Evolutionary conservation across 2,113 vertebrate genomes (phyloP).

Genomic region (Pedetes capensis): DNA sequence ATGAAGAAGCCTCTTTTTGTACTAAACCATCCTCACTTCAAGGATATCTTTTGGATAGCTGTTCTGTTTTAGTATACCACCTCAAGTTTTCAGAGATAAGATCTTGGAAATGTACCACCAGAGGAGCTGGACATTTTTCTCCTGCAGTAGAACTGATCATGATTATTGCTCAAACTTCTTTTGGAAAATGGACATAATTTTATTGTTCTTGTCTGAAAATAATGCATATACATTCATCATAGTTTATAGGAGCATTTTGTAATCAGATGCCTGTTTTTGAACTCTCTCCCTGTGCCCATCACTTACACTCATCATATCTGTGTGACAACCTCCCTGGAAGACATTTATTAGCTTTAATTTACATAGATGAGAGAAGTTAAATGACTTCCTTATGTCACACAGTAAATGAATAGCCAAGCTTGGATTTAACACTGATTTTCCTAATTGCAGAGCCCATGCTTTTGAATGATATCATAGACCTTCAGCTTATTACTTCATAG

Average conservation of each 20-base stretch:
- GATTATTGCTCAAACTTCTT: background rate
- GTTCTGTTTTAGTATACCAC: fast-evolving
- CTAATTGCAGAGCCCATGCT: background rate
- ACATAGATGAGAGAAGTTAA: background rate
- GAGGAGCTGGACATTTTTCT: background rate
- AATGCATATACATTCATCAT: no score
- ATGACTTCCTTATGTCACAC: background rate
- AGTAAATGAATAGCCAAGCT: background rate
- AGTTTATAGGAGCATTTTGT: background rate
- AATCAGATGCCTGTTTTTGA: background rate
- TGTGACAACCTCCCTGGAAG: background rate
- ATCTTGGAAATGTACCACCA: background rate
- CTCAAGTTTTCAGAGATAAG: background rate
- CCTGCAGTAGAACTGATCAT: background rate
- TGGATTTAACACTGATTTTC: background rate
- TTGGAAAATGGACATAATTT: background rate
- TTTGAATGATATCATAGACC: background rate
- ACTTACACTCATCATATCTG: background rate
- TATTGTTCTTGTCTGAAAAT: background rate
- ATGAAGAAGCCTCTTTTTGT: background rate
- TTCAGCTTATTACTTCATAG: background rate
- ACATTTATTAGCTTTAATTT: background rate
- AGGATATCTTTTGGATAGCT: background rate
- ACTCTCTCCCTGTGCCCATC: fast-evolving
- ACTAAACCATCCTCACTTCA: background rate